phyloP scores from a whole-genome alignment of 2,888 invertebrate species.

The Philhelius pedissequus region DNA sequence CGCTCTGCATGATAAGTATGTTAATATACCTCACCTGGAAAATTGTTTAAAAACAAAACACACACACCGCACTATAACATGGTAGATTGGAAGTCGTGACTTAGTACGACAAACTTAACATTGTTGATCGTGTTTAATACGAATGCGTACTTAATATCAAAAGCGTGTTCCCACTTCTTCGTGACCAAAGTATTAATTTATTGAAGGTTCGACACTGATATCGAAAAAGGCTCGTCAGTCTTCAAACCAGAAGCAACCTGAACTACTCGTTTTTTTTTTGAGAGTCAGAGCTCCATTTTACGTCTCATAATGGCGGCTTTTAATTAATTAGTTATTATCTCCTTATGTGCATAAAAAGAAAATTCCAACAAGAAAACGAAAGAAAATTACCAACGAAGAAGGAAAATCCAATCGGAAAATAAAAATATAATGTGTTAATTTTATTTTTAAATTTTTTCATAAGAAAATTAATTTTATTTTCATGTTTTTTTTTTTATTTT shows the following conservation, averaged over 20 bases:
- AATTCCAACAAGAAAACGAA: not conserved
- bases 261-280: not conserved
- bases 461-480: conserved; percentile 58
- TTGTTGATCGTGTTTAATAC: conserved; percentile 9
- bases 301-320: not conserved
- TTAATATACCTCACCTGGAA: conserved; percentile 28
- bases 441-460: conserved; percentile 38
- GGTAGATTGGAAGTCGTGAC: not conserved
- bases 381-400: not conserved
- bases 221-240: conserved; percentile 45
- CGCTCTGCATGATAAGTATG: conserved; percentile 38
- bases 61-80: not conserved
- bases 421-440: not conserved
- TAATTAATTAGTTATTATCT: conserved; percentile 4
- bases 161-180: conserved; percentile 63
- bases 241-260: conserved; percentile 41
- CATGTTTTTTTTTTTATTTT: conserved; percentile 3
- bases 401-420: not conserved
- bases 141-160: conserved; percentile 27
- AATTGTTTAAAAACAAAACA: not conserved
- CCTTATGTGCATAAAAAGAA: not conserved
- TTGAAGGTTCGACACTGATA: conserved; percentile 32
- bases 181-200: conserved; percentile 62
- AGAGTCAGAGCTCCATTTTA: not conserved
- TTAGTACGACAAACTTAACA: not conserved